Percentiles rank a stretch among this genome's conserved stretches.
Conservation (phyloP, 2,113 vertebrate genomes). For the Petroica traversi region DNA sequence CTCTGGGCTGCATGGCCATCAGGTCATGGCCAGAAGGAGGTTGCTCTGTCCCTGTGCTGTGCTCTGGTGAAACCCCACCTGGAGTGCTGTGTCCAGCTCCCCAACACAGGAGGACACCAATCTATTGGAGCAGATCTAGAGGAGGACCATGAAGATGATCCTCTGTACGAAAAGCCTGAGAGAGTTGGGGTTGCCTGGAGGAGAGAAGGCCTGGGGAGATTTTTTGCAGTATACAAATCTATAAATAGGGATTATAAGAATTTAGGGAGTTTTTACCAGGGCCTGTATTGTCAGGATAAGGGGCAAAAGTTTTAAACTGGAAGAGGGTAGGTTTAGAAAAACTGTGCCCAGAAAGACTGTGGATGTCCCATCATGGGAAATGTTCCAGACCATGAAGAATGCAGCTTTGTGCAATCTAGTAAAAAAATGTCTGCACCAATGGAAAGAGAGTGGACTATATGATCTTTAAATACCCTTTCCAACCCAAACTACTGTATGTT, state of each 20-base stretch:
- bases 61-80: background rate
- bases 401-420: background rate
- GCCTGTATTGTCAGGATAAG: background rate
- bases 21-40: fast-evolving
- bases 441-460: background rate
- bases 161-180: background rate
- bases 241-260: background rate
- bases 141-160: background rate
- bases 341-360: background rate
- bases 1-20: background rate
- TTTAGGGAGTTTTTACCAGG: background rate
- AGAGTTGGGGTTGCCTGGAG: background rate
- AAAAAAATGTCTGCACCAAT: background rate
- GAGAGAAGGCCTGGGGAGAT: background rate
- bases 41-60: background rate
- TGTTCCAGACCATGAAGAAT: background rate
- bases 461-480: background rate
- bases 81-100: no score
- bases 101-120: background rate
- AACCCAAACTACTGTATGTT: background rate
- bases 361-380: background rate
- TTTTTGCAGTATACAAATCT: background rate
- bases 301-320: background rate
- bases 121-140: background rate
- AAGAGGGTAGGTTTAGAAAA: background rate